Evolutionary conservation across 1,140 invertebrate species (phyloP).

Genomic region (Bombus waltoni): DNA sequence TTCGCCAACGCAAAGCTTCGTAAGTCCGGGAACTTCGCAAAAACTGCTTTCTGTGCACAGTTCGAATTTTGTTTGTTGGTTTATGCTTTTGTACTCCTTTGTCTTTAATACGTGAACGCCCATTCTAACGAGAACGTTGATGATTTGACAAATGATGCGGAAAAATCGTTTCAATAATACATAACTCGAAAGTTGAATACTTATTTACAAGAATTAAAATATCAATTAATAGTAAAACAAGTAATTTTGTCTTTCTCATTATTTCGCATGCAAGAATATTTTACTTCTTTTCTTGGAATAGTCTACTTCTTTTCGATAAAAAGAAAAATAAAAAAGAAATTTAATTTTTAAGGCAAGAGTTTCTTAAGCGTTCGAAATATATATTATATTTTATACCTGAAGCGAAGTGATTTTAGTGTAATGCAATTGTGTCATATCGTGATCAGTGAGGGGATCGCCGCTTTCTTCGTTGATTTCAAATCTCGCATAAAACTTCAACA

Average conservation of each 20-base stretch:
- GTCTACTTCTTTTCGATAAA: not conserved
- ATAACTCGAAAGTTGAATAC: not conserved
- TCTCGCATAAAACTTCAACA: constrained; percentile 97
- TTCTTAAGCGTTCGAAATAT: not conserved
- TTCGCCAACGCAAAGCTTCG: constrained; percentile 95
- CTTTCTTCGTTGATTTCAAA: constrained; percentile 99
- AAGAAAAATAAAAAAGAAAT: not conserved
- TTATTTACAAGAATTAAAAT: not conserved
- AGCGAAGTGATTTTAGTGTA: constrained; percentile 95
- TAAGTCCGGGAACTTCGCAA: constrained; percentile 95
- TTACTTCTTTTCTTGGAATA: not conserved
- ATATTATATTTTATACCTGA: constrained; percentile 85
- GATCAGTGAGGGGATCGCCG: constrained; percentile 96
- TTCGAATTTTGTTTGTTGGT: constrained; percentile 36
- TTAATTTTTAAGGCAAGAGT: not conserved
- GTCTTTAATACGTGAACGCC: not conserved
- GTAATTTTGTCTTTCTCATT: not conserved
- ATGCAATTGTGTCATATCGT: constrained; percentile 96
- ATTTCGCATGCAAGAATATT: not conserved
- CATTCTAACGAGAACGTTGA: constrained; percentile 29
- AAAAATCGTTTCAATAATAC: not conserved
- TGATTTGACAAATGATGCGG: constrained; percentile 10
- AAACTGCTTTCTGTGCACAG: constrained; percentile 92
- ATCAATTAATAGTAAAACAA: not conserved
- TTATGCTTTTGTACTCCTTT: constrained; percentile 6